phyloP scores from a whole-genome alignment of 2,888 invertebrate species.

The Bruchidius siliquastri region DNA sequence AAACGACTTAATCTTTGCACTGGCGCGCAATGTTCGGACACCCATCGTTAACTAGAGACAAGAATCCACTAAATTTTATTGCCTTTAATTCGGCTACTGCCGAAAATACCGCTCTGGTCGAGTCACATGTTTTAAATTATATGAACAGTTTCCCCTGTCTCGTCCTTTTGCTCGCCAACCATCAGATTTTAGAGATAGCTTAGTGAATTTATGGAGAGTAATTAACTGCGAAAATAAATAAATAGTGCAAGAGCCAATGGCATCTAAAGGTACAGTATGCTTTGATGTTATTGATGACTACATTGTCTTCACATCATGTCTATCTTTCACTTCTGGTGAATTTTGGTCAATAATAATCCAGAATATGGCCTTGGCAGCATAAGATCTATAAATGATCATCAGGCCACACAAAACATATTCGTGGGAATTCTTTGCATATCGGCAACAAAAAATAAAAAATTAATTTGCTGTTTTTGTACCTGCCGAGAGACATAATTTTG shows the following conservation, averaged over 20 bases:
- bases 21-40: conserved; percentile 9
- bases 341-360: no score
- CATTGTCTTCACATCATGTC: no score
- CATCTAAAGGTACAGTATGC: no score
- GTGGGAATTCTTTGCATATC: no score
- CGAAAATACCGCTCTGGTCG: conserved; percentile 19
- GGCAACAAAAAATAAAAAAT: no score
- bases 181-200: neutral
- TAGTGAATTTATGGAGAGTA: neutral
- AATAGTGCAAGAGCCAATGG: neutral
- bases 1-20: neutral
- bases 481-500: no score
- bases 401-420: no score
- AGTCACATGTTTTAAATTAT: conserved; percentile 15
- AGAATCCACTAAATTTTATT: conserved; percentile 24
- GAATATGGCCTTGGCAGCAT: no score
- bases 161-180: neutral
- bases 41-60: conserved; percentile 22
- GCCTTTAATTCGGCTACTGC: conserved; percentile 25
- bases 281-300: no score
- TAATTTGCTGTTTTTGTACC: no score
- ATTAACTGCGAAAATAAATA: neutral
- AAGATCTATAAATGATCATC: no score
- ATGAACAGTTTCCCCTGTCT: neutral
- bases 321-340: no score